Percentiles rank a stretch among this genome's conserved stretches.
Conservation (phyloP, 2,113 vertebrate species). For the Cyanoderma ruficeps region DNA sequence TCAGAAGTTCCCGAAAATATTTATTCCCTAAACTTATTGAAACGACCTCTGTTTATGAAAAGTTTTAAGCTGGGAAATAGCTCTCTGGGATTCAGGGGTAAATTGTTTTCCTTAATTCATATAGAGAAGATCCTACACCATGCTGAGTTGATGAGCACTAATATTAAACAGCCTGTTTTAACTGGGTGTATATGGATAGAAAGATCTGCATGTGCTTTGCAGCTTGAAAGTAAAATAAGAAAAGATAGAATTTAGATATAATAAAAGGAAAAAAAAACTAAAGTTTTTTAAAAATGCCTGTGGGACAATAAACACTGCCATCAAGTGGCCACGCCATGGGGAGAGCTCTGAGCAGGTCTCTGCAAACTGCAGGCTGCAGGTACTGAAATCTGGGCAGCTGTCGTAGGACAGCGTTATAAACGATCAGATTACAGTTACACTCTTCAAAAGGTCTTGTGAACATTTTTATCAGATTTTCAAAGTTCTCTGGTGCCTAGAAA, state of each 20-base stretch:
- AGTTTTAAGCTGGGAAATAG: background rate
- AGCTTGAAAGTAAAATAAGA: background rate
- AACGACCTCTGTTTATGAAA: slow-evolving; percentile 10
- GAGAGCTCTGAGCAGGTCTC: background rate
- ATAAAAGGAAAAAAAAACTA: background rate
- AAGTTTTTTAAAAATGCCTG: background rate
- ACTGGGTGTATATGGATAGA: background rate
- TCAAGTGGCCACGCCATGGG: background rate
- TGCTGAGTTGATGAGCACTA: background rate
- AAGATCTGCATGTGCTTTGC: background rate
- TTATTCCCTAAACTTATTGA: background rate
- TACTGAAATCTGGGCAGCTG: background rate
- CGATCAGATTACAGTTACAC: background rate
- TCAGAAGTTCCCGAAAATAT: slow-evolving; percentile 47
- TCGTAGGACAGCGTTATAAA: background rate
- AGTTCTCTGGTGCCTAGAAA: background rate
- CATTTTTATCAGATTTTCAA: background rate
- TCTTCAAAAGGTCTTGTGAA: background rate
- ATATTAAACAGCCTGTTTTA: background rate
- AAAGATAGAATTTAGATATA: background rate
- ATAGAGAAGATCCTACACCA: background rate
- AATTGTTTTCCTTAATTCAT: background rate
- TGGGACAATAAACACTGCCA: background rate
- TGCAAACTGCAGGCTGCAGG: background rate
- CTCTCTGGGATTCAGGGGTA: background rate